Conservation (phyloP, 2,888 invertebrate species). For the Podotricha telesiphe region DNA sequence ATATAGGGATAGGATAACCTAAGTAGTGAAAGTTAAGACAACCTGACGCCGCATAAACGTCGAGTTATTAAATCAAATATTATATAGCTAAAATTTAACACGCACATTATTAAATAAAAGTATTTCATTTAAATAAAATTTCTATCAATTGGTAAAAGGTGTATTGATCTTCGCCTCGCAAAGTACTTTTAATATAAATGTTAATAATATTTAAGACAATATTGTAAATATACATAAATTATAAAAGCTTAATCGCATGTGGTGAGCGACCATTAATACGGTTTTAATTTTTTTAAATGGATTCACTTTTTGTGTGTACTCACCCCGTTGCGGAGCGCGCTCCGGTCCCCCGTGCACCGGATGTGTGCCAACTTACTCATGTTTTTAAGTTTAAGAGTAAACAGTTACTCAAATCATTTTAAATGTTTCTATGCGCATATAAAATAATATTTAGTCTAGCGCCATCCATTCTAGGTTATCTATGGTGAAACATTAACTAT, state of each 20-base stretch:
- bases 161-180: not conserved
- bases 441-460: too few species aligned
- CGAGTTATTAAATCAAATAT: not conserved
- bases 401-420: too few species aligned
- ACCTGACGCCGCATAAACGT: not conserved
- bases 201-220: not conserved
- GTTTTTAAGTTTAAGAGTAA: not conserved
- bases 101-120: not conserved
- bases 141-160: not conserved
- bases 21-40: too few species aligned
- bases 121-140: not conserved
- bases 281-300: not conserved
- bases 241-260: not conserved
- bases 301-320: not conserved
- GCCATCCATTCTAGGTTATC: too few species aligned
- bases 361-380: slow-evolving; percentile 3
- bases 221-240: not conserved
- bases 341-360: not conserved
- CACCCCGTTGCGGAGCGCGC: not conserved
- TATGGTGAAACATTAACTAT: too few species aligned
- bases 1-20: too few species aligned
- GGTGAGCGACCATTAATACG: not conserved
- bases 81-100: not conserved
- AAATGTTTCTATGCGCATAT: too few species aligned
- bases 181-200: slow-evolving; percentile 12